Evolutionary conservation across 2,888 invertebrate species (phyloP).

Genomic region (Epirrita christyi): DNA sequence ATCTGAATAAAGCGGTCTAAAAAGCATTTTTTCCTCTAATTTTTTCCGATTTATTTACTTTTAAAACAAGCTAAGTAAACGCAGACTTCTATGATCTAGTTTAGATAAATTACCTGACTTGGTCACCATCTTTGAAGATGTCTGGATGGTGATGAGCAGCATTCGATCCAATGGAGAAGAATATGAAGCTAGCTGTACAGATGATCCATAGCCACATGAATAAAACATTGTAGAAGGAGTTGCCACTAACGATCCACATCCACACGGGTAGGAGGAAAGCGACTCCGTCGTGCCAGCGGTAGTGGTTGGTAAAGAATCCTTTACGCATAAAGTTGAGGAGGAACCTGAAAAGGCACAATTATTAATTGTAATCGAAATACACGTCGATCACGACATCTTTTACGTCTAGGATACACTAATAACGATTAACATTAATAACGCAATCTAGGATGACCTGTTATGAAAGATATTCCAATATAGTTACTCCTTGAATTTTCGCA

Average conservation of each 20-base stretch:
- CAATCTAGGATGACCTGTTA: no score
- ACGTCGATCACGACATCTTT: background rate
- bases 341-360: slow-evolving; percentile 49
- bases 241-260: slow-evolving; percentile 67
- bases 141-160: slow-evolving; percentile 93
- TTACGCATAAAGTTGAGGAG: slow-evolving; percentile 52
- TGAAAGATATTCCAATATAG: no score
- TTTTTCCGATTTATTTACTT: no score
- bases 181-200: slow-evolving; percentile 84
- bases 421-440: no score
- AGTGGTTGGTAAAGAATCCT: slow-evolving; percentile 60
- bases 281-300: slow-evolving; percentile 64
- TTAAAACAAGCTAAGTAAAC: no score
- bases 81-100: no score
- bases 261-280: slow-evolving; percentile 67
- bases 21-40: no score
- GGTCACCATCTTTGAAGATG: slow-evolving; percentile 91
- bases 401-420: no score
- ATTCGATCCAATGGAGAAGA: slow-evolving; percentile 87
- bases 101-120: slow-evolving; percentile 56
- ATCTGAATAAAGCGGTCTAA: no score
- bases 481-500: no score
- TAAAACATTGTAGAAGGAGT: slow-evolving; percentile 58
- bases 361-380: background rate
- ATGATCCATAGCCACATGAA: slow-evolving; percentile 84